phyloP scores from a whole-genome alignment of 92 coral and sea anemone genomes.

The Porites rus region DNA sequence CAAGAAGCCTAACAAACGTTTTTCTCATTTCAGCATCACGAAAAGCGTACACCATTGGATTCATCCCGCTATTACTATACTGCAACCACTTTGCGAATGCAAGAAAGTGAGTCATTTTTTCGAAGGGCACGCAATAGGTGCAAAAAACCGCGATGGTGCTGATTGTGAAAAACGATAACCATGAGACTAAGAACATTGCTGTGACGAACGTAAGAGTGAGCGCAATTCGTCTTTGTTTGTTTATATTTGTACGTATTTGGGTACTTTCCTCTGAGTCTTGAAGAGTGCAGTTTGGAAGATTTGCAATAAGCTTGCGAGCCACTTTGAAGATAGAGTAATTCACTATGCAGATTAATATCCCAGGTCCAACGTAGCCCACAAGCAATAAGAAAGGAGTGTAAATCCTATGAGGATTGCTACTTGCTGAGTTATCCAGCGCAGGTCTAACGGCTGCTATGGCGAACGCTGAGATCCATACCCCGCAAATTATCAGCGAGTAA shows the following conservation, averaged over 20 bases:
- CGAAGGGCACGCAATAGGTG: conserved; percentile 27
- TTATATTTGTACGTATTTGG: conserved; percentile 45
- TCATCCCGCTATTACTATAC: conserved; percentile 73
- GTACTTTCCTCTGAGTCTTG: conserved; percentile 26
- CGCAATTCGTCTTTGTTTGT: conserved; percentile 78
- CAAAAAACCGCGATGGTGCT: conserved; percentile 57
- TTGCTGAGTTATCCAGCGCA: not conserved
- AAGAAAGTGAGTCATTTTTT: conserved; percentile 25
- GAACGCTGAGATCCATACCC: conserved; percentile 83
- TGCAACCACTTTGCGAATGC: conserved; percentile 68
- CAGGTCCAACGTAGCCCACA: conserved; percentile 61
- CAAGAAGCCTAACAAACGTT: conserved; percentile 66
- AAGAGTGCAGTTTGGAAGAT: conserved; percentile 34
- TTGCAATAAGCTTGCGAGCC: conserved; percentile 58
- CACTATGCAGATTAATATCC: conserved; percentile 61
- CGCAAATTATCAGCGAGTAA: conserved; percentile 68
- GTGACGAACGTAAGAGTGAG: conserved; percentile 84
- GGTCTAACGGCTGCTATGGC: conserved; percentile 75
- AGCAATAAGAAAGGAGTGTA: conserved; percentile 58
- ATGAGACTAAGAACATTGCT: conserved; percentile 80
- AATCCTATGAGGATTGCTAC: conserved; percentile 33
- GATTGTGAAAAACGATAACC: conserved; percentile 84
- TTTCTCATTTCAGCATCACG: conserved; percentile 73
- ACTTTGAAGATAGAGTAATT: conserved; percentile 70
- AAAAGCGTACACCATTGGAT: conserved; percentile 73